These are phyloP conservation scores for Sigmodon hispidus DNA, from an alignment of 2,113 vertebrate species.

Conservation along the genomic window DNA sequence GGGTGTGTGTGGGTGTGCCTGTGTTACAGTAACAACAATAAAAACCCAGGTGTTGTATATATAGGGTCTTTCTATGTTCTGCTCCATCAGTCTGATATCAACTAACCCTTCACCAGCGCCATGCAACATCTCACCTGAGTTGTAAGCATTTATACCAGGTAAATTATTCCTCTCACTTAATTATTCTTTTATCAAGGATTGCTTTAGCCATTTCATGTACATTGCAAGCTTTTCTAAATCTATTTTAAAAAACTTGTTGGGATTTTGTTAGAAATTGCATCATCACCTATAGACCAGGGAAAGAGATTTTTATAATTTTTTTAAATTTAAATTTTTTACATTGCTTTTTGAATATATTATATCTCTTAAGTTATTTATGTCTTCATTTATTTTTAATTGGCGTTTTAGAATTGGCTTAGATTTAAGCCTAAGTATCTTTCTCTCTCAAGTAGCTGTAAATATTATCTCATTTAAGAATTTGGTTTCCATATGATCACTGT, in stretches of 20 bases:
- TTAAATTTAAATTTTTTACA: too few relatives aligned
- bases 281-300: neutral
- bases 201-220: neutral
- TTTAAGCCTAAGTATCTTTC: neutral
- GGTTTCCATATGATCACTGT: neutral
- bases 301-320: neutral
- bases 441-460: neutral
- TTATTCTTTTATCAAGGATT: neutral
- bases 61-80: neutral
- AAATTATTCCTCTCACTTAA: neutral
- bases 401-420: neutral
- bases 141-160: neutral
- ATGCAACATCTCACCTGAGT: neutral
- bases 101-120: neutral
- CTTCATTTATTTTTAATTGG: neutral
- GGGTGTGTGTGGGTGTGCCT: neutral
- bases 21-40: too few relatives aligned
- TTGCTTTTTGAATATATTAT: neutral
- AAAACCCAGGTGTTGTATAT: neutral
- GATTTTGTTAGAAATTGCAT: conserved; percentile 19
- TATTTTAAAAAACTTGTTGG: neutral
- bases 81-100: neutral
- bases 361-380: neutral
- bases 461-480: neutral
- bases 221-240: neutral